Evolutionary conservation across 2,113 vertebrate genomes (phyloP).

Genomic region (Capreolus pygargus): DNA sequence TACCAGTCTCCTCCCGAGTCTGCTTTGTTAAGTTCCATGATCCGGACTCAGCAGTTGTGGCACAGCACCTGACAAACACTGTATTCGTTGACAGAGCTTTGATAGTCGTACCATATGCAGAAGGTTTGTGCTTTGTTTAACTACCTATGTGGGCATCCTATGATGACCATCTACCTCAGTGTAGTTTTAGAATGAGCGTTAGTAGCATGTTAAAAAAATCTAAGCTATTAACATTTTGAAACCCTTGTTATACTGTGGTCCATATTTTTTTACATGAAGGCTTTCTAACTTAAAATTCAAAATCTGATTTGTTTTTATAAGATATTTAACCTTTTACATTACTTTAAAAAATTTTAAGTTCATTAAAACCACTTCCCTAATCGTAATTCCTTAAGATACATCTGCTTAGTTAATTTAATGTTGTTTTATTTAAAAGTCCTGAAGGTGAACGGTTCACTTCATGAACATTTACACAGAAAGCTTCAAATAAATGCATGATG

Average conservation of each 20-base stretch:
- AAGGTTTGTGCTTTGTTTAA: conserved; percentile 94
- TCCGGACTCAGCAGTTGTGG: conserved; percentile 96
- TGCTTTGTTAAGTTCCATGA: conserved; percentile 99
- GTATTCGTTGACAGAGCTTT: conserved; percentile 99
- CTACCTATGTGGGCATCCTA: conserved; percentile 76
- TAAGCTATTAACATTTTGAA: conserved; percentile 68
- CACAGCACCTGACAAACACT: conserved; percentile 99
- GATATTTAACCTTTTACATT: conserved; percentile 1
- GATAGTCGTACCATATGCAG: conserved; percentile 99
- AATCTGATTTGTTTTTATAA: conserved; percentile 34
- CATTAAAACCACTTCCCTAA: conserved; percentile 43
- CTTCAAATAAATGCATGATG: conserved; percentile 67
- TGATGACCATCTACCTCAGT: conserved; percentile 74
- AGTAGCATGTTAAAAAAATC: conserved; percentile 61
- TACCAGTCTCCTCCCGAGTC: conserved; percentile 99
- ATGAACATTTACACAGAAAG: conserved; percentile 12
- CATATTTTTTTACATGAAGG: conserved; percentile 30
- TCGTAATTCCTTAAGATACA: neutral
- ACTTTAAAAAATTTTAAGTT: conserved; percentile 52
- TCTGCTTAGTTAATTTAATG: conserved; percentile 37
- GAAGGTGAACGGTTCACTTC: neutral
- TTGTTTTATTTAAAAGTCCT: conserved; percentile 30
- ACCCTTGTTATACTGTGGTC: conserved; percentile 88
- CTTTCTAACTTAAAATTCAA: conserved; percentile 28
- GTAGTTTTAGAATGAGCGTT: conserved; percentile 63